phyloP scores from a whole-genome alignment of 2,113 vertebrate genomes.

The Bos javanicus region DNA sequence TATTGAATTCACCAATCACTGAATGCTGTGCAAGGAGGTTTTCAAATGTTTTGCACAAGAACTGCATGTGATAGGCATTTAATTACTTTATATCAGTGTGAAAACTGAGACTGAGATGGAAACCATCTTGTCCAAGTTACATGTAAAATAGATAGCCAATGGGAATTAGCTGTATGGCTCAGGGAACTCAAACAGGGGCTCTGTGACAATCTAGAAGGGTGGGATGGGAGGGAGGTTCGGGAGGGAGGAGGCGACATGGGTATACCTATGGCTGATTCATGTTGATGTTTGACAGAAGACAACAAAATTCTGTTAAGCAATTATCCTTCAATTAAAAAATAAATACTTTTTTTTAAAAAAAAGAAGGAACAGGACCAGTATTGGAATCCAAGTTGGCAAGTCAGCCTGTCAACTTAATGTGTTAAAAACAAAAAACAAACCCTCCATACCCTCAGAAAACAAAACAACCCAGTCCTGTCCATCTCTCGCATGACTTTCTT shows the following conservation, averaged over 20 bases:
- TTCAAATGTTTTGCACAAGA: not conserved
- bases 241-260: not conserved
- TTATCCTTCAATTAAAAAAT: not conserved
- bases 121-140: not conserved
- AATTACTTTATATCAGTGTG: not conserved
- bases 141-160: not conserved
- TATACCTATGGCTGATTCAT: not conserved
- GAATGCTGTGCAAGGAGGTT: not conserved
- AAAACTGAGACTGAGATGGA: not conserved
- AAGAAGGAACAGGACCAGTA: not conserved
- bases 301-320: not conserved
- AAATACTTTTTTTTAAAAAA: not conserved
- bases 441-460: not conserved
- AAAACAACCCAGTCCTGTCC: not conserved
- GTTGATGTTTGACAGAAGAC: not conserved
- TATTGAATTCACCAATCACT: not conserved
- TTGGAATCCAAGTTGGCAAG: not conserved
- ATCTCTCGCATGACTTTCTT: not conserved
- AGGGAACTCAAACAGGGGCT: not conserved
- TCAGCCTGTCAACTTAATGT: not conserved
- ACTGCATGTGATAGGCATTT: not conserved
- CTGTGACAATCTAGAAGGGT: not conserved
- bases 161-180: not conserved
- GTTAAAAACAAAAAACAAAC: not conserved
- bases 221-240: not conserved